Evolutionary conservation across 2,797 vertebrate species (phyloP).

Genomic region (Rhynchotus rufescens): DNA sequence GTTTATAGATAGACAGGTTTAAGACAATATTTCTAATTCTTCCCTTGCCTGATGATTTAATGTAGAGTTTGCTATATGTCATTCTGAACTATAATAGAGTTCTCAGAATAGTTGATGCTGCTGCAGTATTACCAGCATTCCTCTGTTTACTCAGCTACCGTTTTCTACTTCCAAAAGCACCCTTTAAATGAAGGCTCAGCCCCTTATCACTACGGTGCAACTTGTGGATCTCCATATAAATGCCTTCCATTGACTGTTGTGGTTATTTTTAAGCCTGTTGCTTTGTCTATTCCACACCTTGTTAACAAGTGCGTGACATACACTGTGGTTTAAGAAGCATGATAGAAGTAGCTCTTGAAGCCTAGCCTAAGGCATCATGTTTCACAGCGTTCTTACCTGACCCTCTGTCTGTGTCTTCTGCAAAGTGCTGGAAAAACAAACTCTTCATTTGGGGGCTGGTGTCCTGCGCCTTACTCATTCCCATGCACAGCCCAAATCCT

Average conservation of each 20-base stretch:
- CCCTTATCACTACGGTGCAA: not conserved
- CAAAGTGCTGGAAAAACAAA: not conserved
- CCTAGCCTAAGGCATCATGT: not conserved
- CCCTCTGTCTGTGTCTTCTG: not conserved
- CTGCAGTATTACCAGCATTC: not conserved
- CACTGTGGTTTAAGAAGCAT: not conserved
- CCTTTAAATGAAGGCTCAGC: not conserved
- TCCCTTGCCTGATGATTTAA: not conserved
- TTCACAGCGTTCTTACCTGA: not conserved
- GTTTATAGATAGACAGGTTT: not conserved
- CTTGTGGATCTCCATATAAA: not conserved
- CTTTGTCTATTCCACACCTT: not conserved
- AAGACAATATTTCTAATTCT: not conserved
- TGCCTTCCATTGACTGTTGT: not conserved
- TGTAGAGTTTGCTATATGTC: not conserved
- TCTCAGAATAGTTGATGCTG: not conserved
- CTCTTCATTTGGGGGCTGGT: not conserved
- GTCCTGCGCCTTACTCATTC: not conserved
- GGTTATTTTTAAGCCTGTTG: conserved; percentile 38
- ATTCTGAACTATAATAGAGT: not conserved
- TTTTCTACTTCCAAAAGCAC: not conserved
- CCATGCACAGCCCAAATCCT: not conserved
- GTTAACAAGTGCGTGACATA: not conserved
- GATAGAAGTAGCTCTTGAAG: not conserved
- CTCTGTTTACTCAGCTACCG: not conserved